Evolutionary conservation across 2,113 vertebrate species (phyloP).

Genomic region (Ceyx cyanopectus): DNA sequence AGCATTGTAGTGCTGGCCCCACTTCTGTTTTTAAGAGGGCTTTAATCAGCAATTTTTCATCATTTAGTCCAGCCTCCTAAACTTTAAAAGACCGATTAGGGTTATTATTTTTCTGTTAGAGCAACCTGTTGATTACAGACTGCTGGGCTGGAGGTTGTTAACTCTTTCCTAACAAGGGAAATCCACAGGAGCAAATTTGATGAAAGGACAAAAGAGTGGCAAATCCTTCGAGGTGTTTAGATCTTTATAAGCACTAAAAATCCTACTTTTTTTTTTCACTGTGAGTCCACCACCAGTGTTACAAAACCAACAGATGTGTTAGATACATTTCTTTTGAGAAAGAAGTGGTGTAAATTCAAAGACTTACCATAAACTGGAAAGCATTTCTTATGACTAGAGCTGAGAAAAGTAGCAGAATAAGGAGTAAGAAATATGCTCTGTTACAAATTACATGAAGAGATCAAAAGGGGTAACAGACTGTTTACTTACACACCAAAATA

Average conservation of each 20-base stretch:
- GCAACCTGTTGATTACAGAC: constrained; percentile 71
- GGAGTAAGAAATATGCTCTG: constrained; percentile 39
- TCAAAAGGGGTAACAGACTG: not conserved
- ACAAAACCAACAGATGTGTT: constrained; percentile 44
- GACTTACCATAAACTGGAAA: constrained; percentile 32
- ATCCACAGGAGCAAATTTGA: constrained; percentile 2
- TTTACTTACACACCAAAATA: constrained; percentile 32
- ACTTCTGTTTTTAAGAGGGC: constrained; percentile 28
- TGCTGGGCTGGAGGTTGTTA: constrained; percentile 53
- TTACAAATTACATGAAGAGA: not conserved
- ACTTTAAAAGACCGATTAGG: constrained; percentile 49
- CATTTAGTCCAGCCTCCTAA: constrained; percentile 41
- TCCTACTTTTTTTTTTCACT: constrained; percentile 8
- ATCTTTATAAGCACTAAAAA: constrained; percentile 34
- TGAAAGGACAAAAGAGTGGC: not conserved
- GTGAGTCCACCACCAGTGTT: constrained; percentile 3
- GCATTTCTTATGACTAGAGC: constrained; percentile 16
- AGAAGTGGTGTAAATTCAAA: constrained; percentile 45
- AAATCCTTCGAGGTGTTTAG: constrained; percentile 4
- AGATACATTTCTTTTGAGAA: constrained; percentile 48
- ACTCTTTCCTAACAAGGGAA: constrained; percentile 55
- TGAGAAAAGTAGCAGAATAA: constrained; percentile 29
- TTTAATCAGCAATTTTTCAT: constrained; percentile 12
- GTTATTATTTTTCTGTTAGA: constrained; percentile 57
- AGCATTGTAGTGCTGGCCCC: constrained; percentile 54